Evolutionary conservation across 2,797 vertebrate genomes (phyloP).

Genomic region (Sus cebifrons): DNA sequence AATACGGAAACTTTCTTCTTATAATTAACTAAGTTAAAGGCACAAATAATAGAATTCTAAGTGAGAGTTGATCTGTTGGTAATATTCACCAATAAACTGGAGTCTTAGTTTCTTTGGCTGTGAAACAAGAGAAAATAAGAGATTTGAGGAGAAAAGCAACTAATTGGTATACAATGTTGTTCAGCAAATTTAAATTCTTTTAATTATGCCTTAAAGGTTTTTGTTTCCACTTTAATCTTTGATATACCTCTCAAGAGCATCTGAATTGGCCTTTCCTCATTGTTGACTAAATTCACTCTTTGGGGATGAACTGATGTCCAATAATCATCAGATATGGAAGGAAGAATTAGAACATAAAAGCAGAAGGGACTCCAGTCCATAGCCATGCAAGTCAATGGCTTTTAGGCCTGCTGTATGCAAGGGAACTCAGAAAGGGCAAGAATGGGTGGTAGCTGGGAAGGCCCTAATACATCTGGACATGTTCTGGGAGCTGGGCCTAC

Average conservation of each 20-base stretch:
- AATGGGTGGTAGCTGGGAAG: neutral
- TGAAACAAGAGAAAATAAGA: constrained; percentile 5
- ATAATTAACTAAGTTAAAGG: constrained; percentile 2
- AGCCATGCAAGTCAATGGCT: too few species aligned
- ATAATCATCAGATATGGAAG: neutral
- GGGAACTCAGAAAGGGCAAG: neutral
- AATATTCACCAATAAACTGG: neutral
- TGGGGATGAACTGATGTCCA: neutral
- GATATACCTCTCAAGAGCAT: neutral
- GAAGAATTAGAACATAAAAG: neutral
- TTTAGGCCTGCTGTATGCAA: neutral
- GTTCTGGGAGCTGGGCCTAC: neutral
- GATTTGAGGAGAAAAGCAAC: neutral
- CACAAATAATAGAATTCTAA: neutral
- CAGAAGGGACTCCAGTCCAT: neutral
- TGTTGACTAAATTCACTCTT: neutral
- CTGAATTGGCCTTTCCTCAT: neutral
- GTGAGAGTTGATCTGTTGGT: neutral
- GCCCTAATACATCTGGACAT: neutral
- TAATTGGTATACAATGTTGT: neutral
- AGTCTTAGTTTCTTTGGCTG: constrained; percentile 32
- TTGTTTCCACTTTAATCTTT: constrained; percentile 6
- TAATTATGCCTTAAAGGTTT: neutral
- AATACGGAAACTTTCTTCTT: constrained; percentile 17
- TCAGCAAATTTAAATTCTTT: constrained; percentile 20